Evolutionary conservation across 2,888 invertebrate species (phyloP).

Genomic region (Unio delphinus): DNA sequence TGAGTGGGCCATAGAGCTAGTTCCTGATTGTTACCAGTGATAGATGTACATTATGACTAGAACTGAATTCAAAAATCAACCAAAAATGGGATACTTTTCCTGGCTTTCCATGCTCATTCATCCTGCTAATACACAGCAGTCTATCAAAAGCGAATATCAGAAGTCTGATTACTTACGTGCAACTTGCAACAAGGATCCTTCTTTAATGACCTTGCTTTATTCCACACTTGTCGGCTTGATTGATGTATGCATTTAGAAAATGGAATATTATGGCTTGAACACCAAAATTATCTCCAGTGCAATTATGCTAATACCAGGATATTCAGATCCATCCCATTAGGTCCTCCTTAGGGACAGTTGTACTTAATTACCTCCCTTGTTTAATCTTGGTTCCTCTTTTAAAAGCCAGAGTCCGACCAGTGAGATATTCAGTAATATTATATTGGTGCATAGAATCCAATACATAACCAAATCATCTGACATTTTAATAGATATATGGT

Average conservation of each 20-base stretch:
- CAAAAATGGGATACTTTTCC: no score
- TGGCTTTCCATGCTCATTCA: no score
- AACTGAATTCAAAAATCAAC: no score
- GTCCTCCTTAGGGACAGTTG: slow-evolving; percentile 14
- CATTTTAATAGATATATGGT: slow-evolving; percentile 7
- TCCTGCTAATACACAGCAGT: no score
- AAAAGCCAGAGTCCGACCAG: slow-evolving; percentile 6
- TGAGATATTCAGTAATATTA: slow-evolving; percentile 7
- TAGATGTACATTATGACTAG: no score
- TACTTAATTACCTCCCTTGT: slow-evolving; percentile 24
- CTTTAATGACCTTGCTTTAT: no score
- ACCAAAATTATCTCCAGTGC: slow-evolving; percentile 30
- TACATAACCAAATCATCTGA: slow-evolving; percentile 10
- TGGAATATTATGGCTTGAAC: slow-evolving; percentile 21
- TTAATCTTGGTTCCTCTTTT: slow-evolving; percentile 4
- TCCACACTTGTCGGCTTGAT: neutral
- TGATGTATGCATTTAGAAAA: slow-evolving; percentile 27
- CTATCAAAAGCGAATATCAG: no score
- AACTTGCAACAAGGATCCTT: no score
- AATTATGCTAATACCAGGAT: slow-evolving; percentile 37
- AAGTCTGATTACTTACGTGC: no score
- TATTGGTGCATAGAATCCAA: slow-evolving; percentile 8
- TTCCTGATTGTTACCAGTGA: no score
- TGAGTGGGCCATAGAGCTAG: no score
- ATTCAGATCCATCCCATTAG: slow-evolving; percentile 24